A percentile compares a stretch with the other conserved stretches of the same genome.
Evolutionary conservation across 92 coral and sea anemone genomes (phyloP).

Genomic region (Desmophyllum pertusum): DNA sequence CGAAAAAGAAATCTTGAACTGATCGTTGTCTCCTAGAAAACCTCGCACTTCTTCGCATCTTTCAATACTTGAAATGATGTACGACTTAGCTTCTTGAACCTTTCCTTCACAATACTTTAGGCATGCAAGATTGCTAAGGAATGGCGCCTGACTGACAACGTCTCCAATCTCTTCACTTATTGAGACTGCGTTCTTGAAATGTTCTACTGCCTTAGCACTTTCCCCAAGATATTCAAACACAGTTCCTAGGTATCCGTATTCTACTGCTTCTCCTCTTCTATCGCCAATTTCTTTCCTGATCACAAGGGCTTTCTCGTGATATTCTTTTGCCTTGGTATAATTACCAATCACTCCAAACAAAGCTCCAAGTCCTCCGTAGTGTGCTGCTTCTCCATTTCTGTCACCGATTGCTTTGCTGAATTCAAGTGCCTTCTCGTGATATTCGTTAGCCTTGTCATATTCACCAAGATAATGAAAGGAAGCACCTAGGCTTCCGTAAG

Average conservation of each 20-base stretch:
- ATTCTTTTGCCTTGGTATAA: background rate
- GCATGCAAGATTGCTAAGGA: background rate
- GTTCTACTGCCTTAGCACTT: background rate
- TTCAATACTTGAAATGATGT: background rate
- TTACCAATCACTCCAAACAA: background rate
- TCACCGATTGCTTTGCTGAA: background rate
- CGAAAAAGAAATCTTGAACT: background rate
- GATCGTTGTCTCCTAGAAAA: background rate
- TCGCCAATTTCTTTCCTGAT: background rate
- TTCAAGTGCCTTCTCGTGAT: background rate
- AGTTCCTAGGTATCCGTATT: background rate
- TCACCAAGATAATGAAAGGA: background rate
- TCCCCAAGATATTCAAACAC: background rate
- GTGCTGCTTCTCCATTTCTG: background rate
- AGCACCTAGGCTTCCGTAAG: background rate
- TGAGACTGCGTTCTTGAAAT: background rate
- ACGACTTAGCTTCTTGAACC: background rate
- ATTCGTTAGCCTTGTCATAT: background rate
- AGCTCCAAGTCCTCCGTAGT: background rate
- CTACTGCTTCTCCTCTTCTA: background rate
- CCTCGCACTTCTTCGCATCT: background rate
- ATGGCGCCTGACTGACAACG: too few relatives aligned
- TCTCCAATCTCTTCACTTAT: background rate
- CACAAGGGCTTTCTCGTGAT: slow-evolving; percentile 15
- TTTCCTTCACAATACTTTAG: background rate